phyloP scores from a whole-genome alignment of 35 echinoderm and acorn worm species.

The Anneissia japonica region DNA sequence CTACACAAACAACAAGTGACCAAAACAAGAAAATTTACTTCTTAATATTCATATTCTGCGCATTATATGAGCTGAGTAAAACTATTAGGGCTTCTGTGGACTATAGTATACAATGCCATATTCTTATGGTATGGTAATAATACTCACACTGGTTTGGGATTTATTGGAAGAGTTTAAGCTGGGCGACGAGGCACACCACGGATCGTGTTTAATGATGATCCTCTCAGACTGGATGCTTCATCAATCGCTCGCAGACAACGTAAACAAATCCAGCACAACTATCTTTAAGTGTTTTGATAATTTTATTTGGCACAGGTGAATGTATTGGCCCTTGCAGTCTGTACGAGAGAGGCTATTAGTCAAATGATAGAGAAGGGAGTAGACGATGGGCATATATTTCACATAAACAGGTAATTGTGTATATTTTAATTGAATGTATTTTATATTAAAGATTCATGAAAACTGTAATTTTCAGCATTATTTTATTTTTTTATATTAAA shows the following conservation, averaged over 20 bases:
- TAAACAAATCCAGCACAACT: not conserved
- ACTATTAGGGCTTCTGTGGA: too few relatives aligned
- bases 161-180: not conserved
- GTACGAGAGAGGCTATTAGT: slow-evolving; percentile 5
- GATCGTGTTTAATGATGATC: not conserved
- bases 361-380: slow-evolving; percentile 25
- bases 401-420: slow-evolving; percentile 40
- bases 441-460: too few relatives aligned
- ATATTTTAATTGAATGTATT: too few relatives aligned
- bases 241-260: not conserved
- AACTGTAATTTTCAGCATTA: too few relatives aligned
- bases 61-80: too few relatives aligned
- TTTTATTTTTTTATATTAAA: too few relatives aligned
- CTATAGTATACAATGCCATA: too few relatives aligned
- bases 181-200: too few relatives aligned
- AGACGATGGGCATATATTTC: slow-evolving; percentile 30
- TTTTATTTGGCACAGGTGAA: slow-evolving; percentile 16
- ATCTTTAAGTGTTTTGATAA: not conserved
- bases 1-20: too few relatives aligned
- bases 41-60: too few relatives aligned
- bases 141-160: not conserved
- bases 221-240: not conserved
- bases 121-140: not conserved
- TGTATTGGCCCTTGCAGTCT: slow-evolving; percentile 7
- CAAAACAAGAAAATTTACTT: too few relatives aligned